Percentiles rank a stretch among this genome's conserved stretches.
Conservation (phyloP, 2,888 invertebrate genomes). For the Drosophila putrida region DNA sequence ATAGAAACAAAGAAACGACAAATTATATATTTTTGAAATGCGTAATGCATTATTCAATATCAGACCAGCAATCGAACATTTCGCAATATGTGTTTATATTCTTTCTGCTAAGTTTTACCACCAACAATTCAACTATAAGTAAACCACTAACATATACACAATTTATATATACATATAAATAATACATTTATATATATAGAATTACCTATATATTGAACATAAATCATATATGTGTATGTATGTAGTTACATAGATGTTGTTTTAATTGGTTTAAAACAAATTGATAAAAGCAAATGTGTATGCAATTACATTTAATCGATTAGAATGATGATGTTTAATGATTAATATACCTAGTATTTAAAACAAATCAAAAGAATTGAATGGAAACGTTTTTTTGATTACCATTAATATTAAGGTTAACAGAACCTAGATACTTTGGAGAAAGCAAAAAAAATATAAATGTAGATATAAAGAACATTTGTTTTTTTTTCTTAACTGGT, state of each 20-base stretch:
- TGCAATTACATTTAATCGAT: conserved; percentile 35
- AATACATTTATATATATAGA: conserved; percentile 16
- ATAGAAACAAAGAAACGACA: conserved; percentile 12
- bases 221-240: conserved; percentile 34
- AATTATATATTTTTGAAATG: conserved; percentile 15
- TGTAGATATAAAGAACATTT: conserved; percentile 59
- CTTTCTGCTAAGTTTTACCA: conserved; percentile 44
- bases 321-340: conserved; percentile 59
- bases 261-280: conserved; percentile 50
- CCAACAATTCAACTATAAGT: conserved; percentile 44
- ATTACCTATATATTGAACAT: conserved; percentile 34
- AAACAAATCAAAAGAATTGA: conserved; percentile 44
- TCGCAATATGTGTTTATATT: conserved; percentile 27
- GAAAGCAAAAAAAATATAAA: conserved; percentile 67
- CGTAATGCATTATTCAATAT: conserved; percentile 18
- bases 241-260: conserved; percentile 50
- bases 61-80: conserved; percentile 31
- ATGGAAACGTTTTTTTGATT: conserved; percentile 61
- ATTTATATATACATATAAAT: conserved; percentile 7
- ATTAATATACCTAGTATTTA: conserved; percentile 57
- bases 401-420: conserved; percentile 60
- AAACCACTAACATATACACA: conserved; percentile 18
- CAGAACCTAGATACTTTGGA: conserved; percentile 57
- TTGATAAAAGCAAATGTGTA: conserved; percentile 32
- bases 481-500: conserved; percentile 9